Conservation (phyloP, 2,113 vertebrate species). For the Carassius auratus region DNA sequence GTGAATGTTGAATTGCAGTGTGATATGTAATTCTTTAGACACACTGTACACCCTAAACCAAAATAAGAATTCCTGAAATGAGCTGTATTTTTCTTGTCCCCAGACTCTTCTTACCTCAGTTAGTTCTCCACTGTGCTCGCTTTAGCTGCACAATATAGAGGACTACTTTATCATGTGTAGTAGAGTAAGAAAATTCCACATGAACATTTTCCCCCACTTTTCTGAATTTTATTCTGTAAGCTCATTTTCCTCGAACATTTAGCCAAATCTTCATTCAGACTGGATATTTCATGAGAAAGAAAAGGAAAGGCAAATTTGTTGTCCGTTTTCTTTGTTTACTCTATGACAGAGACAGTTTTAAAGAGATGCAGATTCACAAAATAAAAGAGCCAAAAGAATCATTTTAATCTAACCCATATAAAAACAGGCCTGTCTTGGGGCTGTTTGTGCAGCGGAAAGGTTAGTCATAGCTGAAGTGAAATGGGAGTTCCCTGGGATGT, state of each 20-base stretch:
- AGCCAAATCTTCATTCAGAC: background rate
- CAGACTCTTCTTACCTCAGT: background rate
- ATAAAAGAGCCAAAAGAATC: conserved; percentile 51
- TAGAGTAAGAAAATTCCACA: background rate
- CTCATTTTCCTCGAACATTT: background rate
- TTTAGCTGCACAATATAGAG: background rate
- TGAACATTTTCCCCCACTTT: background rate
- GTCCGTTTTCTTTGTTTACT: conserved; percentile 41
- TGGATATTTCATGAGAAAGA: background rate
- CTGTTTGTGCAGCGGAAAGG: conserved; percentile 50
- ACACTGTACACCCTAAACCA: background rate
- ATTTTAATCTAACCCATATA: conserved; percentile 58
- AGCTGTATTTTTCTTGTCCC: background rate
- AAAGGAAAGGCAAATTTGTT: conserved; percentile 3
- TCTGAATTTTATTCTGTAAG: background rate
- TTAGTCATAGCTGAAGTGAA: conserved; percentile 49
- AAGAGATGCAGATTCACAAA: conserved; percentile 43
- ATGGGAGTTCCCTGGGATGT: conserved; percentile 32
- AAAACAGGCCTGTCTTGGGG: conserved; percentile 55
- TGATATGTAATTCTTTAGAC: background rate
- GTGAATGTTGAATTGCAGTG: background rate
- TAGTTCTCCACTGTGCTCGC: background rate
- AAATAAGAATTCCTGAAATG: background rate
- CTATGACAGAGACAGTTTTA: conserved; percentile 30
- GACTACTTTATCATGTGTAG: background rate